phyloP scores from a whole-genome alignment of 2,888 invertebrate genomes.

The Esperia sulphurella region DNA sequence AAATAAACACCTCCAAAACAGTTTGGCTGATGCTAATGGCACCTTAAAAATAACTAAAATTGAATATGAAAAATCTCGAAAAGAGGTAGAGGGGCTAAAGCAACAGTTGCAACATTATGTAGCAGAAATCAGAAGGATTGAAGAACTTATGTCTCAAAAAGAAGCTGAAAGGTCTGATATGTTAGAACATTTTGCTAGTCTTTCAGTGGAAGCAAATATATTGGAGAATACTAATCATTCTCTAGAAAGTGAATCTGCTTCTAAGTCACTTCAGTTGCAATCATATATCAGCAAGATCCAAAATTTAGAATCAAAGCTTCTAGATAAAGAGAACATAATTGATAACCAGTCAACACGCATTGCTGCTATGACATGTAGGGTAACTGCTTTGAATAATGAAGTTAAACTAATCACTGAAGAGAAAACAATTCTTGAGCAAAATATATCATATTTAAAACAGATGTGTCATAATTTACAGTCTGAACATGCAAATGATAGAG shows the following conservation, averaged over 20 bases:
- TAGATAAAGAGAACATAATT: conserved; percentile 63
- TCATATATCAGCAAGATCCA: conserved; percentile 69
- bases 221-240: conserved; percentile 89
- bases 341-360: conserved; percentile 57
- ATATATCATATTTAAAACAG: conserved; percentile 60
- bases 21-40: conserved; percentile 81
- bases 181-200: conserved; percentile 87
- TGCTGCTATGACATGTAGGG: conserved; percentile 57
- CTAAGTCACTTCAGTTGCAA: conserved; percentile 81
- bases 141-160: conserved; percentile 86
- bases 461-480: conserved; percentile 63
- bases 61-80: conserved; percentile 83
- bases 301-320: conserved; percentile 82
- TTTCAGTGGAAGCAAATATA: conserved; percentile 87
- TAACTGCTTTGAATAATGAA: conserved; percentile 63
- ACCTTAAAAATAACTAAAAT: conserved; percentile 81
- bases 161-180: conserved; percentile 89
- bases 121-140: conserved; percentile 87
- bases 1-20: conserved; percentile 87
- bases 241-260: conserved; percentile 86
- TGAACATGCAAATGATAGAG: conserved; percentile 38
- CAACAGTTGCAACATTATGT: conserved; percentile 90
- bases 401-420: conserved; percentile 65
- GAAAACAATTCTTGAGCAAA: conserved; percentile 62
- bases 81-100: conserved; percentile 86